A percentile compares a stretch with the other conserved stretches of the same genome.
Conservation (phyloP, 2,888 invertebrate species). For the Drosophila meridionalis region DNA sequence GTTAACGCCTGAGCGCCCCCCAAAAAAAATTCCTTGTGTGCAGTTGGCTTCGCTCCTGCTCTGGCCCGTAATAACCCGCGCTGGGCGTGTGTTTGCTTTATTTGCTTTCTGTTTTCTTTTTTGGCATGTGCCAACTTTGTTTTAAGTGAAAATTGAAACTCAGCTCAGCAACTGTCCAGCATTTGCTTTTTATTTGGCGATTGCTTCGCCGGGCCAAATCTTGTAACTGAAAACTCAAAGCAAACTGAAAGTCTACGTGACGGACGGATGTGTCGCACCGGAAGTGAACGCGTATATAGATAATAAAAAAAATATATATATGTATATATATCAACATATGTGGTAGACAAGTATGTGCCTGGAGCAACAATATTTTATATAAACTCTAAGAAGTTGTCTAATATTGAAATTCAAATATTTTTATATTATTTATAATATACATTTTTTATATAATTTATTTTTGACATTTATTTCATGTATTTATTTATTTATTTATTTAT, state of each 20-base stretch:
- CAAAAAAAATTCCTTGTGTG: constrained; percentile 29
- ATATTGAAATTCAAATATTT: too few relatives aligned
- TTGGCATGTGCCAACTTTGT: constrained; percentile 71
- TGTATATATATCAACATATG: neutral
- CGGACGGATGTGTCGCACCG: constrained; percentile 40
- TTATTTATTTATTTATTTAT: too few relatives aligned
- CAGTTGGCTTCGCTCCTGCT: neutral
- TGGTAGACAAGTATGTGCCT: neutral
- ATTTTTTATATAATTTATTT: too few relatives aligned
- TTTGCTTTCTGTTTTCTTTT: constrained; percentile 10
- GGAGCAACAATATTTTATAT: neutral
- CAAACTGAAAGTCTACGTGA: constrained; percentile 70
- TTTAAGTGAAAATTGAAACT: constrained; percentile 79
- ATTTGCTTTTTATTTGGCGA: constrained; percentile 68
- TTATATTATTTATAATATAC: too few relatives aligned
- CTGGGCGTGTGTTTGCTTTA: constrained; percentile 20
- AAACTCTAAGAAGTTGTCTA: too few relatives aligned
- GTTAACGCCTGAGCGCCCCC: constrained; percentile 59
- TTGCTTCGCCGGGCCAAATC: constrained; percentile 63
- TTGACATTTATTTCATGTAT: too few relatives aligned
- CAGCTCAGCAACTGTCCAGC: constrained; percentile 77
- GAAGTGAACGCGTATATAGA: constrained; percentile 19
- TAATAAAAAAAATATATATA: neutral
- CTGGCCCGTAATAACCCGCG: constrained; percentile 13
- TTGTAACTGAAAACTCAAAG: constrained; percentile 76